Percentiles rank a stretch among this genome's conserved stretches.
These are phyloP conservation scores for Meloe dianella DNA, from an alignment of 2,888 invertebrate species.

Conservation along the genomic window DNA sequence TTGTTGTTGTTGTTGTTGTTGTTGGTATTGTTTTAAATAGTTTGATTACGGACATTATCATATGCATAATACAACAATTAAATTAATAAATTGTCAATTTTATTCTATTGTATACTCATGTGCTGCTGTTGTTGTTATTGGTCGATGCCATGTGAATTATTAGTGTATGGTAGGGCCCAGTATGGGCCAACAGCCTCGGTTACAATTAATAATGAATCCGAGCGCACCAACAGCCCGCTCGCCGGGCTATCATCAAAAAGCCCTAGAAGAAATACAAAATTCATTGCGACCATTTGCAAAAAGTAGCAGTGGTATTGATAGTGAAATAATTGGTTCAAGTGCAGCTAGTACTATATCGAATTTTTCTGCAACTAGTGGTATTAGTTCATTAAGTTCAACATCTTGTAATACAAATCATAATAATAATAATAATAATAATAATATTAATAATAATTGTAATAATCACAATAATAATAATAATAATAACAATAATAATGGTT, in stretches of 20 bases:
- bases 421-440: no score
- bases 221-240: slow-evolving; percentile 63
- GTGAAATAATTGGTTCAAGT: slow-evolving; percentile 70
- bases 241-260: slow-evolving; percentile 85
- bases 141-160: slow-evolving; percentile 38
- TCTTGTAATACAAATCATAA: not conserved
- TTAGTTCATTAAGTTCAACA: slow-evolving; percentile 66
- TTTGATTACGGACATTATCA: no score
- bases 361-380: slow-evolving; percentile 67
- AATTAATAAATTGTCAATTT: no score
- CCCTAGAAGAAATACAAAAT: slow-evolving; percentile 85
- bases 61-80: no score
- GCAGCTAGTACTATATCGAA: slow-evolving; percentile 77
- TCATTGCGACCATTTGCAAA: slow-evolving; percentile 83
- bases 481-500: slow-evolving; percentile 53
- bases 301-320: slow-evolving; percentile 58
- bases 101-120: no score
- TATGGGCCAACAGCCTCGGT: slow-evolving; percentile 62
- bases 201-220: slow-evolving; percentile 67
- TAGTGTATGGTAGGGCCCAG: slow-evolving; percentile 64
- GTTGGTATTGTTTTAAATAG: no score
- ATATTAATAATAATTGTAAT: not conserved
- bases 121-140: no score
- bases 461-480: not conserved
- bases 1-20: no score